Evolutionary conservation across 2,113 vertebrate species (phyloP).

Genomic region (Malurus alboscapulatus): DNA sequence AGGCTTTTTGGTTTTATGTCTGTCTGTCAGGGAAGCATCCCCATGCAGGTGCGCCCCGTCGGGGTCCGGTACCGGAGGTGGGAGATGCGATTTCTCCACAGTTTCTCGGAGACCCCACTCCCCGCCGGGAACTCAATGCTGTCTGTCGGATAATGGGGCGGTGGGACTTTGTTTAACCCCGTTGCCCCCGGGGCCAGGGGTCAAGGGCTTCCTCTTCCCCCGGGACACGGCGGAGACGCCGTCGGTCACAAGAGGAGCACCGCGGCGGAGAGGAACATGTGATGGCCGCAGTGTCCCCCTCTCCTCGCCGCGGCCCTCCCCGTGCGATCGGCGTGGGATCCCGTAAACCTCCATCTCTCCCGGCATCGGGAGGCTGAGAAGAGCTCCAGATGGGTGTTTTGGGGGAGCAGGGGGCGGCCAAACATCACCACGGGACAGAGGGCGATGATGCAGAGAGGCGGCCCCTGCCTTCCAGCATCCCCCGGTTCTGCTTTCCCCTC

Average conservation of each 20-base stretch:
- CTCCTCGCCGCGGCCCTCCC: background rate
- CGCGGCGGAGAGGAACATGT: background rate
- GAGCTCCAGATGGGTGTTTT: background rate
- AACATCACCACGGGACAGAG: background rate
- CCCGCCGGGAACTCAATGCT: background rate
- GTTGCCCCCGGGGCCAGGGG: constrained; percentile 35
- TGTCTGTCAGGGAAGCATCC: background rate
- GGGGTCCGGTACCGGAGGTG: background rate
- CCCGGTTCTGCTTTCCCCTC: background rate
- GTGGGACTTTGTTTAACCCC: constrained; percentile 65
- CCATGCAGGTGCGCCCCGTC: constrained; percentile 13
- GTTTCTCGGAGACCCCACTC: background rate
- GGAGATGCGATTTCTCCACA: background rate
- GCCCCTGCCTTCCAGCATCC: background rate
- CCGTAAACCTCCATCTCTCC: background rate
- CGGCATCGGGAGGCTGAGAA: background rate
- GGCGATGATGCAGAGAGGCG: background rate
- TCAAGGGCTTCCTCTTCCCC: constrained; percentile 56
- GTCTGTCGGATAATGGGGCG: constrained; percentile 35
- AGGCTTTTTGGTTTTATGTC: background rate
- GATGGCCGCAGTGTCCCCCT: background rate
- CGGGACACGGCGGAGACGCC: background rate
- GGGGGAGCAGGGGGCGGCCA: background rate
- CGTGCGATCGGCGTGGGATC: background rate
- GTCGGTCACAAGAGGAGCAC: background rate